phyloP scores from a whole-genome alignment of 2,888 invertebrate species.

The Celastrina argiolus region DNA sequence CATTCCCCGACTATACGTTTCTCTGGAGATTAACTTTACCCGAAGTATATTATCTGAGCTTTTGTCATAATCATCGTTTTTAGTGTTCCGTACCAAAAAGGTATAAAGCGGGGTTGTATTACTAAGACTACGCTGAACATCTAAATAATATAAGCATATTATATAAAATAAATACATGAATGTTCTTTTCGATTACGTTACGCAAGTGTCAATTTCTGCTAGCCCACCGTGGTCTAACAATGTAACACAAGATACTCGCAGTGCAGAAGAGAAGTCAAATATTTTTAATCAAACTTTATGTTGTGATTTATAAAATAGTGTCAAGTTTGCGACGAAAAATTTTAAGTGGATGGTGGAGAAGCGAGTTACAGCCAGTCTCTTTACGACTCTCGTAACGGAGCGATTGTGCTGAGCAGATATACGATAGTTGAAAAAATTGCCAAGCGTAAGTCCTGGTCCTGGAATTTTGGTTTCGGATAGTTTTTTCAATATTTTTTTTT shows the following conservation, averaged over 20 bases:
- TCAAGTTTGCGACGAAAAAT: conserved; percentile 10
- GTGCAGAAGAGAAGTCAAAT: background rate
- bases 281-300: conserved; percentile 12
- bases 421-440: conserved; percentile 10
- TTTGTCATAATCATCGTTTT: background rate
- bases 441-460: background rate
- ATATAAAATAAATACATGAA: no score
- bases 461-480: background rate
- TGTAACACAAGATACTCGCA: background rate
- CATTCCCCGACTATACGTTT: conserved; percentile 27
- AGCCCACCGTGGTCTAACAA: background rate
- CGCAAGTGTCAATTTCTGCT: no score
- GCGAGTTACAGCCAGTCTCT: conserved; percentile 11
- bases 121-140: no score
- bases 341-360: conserved; percentile 9
- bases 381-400: conserved; percentile 15
- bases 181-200: no score
- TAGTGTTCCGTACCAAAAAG: background rate
- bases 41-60: background rate
- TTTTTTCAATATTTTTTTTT: no score
- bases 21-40: conserved; percentile 15
- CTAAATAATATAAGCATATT: no score
- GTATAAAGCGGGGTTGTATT: background rate
- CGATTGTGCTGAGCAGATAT: conserved; percentile 19
- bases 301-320: conserved; percentile 6